Conservation (phyloP, 2,797 vertebrate genomes). For the Anguilla megastoma region DNA sequence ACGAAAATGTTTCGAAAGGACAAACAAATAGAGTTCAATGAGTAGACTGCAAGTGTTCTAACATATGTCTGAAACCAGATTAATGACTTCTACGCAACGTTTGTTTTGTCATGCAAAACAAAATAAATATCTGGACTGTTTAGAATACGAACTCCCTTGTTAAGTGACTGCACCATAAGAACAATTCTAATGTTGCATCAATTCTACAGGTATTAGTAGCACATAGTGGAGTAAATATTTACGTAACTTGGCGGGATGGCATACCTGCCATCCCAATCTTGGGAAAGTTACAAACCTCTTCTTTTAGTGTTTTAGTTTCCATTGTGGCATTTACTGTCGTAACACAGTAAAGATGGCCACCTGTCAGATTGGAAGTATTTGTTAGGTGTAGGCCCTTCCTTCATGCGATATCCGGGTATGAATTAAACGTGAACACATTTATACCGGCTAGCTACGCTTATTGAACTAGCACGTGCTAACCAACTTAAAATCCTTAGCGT, state of each 20-base stretch:
- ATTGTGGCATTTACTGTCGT: neutral
- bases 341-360: neutral
- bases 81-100: neutral
- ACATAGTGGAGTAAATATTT: neutral
- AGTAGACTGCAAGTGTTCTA: neutral
- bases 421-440: neutral
- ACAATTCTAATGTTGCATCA: neutral
- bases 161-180: neutral
- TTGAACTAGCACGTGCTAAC: neutral
- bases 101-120: neutral
- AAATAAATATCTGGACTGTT: slow-evolving; percentile 8
- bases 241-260: too few relatives aligned
- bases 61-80: neutral
- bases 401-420: neutral
- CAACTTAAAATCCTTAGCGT: neutral
- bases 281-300: neutral
- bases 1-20: neutral
- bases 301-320: neutral
- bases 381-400: neutral
- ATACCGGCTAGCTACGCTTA: neutral
- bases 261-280: neutral
- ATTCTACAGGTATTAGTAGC: slow-evolving; percentile 8
- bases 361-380: neutral
- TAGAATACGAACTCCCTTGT: neutral
- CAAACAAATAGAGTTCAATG: neutral